These are phyloP conservation scores for Lepidurus couesii DNA, from an alignment of 1,140 invertebrate species.

Conservation along the genomic window DNA sequence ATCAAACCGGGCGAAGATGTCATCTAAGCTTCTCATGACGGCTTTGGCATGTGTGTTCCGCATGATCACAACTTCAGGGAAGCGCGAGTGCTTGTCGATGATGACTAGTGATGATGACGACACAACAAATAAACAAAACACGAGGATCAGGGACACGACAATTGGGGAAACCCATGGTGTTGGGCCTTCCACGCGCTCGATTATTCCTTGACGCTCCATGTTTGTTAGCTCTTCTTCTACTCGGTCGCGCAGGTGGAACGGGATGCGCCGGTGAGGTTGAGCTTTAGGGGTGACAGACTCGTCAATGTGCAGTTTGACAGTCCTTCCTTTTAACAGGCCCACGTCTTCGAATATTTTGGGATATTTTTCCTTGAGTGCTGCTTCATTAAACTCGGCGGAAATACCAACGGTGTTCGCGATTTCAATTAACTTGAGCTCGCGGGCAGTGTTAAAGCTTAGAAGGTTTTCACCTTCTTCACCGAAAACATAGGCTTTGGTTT, in stretches of 20 bases:
- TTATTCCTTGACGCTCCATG: slow-evolving; percentile 36
- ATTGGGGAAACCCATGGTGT: slow-evolving; percentile 41
- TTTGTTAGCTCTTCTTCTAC: slow-evolving; percentile 29
- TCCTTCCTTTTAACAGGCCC: neutral
- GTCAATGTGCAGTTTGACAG: slow-evolving; percentile 19
- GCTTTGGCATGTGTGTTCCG: slow-evolving; percentile 16
- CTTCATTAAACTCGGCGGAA: neutral
- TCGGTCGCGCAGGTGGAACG: slow-evolving; percentile 18
- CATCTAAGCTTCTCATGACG: slow-evolving; percentile 25
- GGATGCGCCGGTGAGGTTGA: slow-evolving; percentile 26
- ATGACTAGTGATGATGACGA: too few relatives aligned
- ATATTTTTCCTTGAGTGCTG: neutral
- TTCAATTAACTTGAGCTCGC: neutral
- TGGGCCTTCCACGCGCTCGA: slow-evolving; percentile 38
- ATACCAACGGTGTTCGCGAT: neutral
- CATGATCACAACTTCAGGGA: slow-evolving; percentile 28
- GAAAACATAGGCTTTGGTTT: neutral
- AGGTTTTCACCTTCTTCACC: neutral
- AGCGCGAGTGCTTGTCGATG: slow-evolving; percentile 30
- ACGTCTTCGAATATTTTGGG: slow-evolving; percentile 7
- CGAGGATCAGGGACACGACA: slow-evolving; percentile 41
- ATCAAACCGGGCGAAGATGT: slow-evolving; percentile 36
- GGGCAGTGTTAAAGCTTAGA: neutral
- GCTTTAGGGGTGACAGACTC: neutral
- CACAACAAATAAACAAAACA: too few relatives aligned